phyloP scores from a whole-genome alignment of 2,888 invertebrate genomes.

The Caenorhabditis becei region DNA sequence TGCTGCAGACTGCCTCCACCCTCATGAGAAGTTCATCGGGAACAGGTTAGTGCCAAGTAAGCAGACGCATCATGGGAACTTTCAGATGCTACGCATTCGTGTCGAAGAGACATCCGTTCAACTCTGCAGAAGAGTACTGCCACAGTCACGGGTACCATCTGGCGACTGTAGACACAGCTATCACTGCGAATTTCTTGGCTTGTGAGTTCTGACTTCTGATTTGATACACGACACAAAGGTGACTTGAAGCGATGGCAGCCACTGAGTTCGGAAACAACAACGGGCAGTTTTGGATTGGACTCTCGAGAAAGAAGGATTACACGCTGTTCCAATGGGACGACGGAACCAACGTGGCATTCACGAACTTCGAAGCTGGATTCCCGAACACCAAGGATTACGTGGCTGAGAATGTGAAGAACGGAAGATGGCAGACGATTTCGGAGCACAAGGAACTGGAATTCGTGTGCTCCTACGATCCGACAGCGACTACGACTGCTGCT shows the following conservation, averaged over 20 bases:
- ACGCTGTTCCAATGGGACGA: constrained; percentile 43
- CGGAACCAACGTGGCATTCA: constrained; percentile 27
- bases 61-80: not conserved
- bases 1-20: constrained; percentile 32
- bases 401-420: constrained; percentile 48
- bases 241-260: constrained; percentile 31
- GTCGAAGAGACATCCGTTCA: constrained; percentile 35
- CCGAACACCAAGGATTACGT: constrained; percentile 49
- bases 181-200: constrained; percentile 48
- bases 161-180: constrained; percentile 39
- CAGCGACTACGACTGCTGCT: constrained; percentile 15
- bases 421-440: constrained; percentile 41
- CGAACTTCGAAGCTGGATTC: constrained; percentile 51
- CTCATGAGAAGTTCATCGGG: constrained; percentile 47
- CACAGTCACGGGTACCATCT: constrained; percentile 44
- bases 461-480: constrained; percentile 47
- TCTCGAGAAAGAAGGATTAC: constrained; percentile 40
- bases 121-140: constrained; percentile 46
- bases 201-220: constrained; percentile 27
- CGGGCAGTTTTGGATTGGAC: constrained; percentile 54
- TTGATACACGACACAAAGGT: too few relatives aligned
- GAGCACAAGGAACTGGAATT: constrained; percentile 42
- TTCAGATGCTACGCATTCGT: constrained; percentile 52
- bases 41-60: constrained; percentile 3
- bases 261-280: constrained; percentile 43